Evolutionary conservation across 2,888 invertebrate genomes (phyloP), one percentile per base, ranked within the genome.

Genomic region (Escarpia spicata): DNA sequence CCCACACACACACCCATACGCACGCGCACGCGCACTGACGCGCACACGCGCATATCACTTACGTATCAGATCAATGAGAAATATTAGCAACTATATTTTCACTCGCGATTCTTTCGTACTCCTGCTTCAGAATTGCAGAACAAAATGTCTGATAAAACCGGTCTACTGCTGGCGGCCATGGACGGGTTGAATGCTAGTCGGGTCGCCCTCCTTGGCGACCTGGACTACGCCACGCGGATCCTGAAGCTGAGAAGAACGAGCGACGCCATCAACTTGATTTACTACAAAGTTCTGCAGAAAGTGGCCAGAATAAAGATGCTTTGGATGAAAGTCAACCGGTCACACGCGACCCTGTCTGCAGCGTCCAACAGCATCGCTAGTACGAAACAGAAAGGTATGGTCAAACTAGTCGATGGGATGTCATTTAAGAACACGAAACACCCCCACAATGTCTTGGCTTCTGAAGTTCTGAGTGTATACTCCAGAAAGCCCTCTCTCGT

Each of bases 301-400:
- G 75, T 75, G 75, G 75, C 75, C 75, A 26, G 75, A 26, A 75
- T 75, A 75, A 75, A 75, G 75, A 75, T n/a, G 75, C 75, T 75
- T 75, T 75, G 75, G 75, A 75, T 75, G 26, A 75, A 75, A 26
- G 75, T 75, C 75, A 75, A 75, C 26, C 15, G 75, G n/a, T 75
- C 75, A 19, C 75, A 75, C 75, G 75, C 75, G n/a, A 26, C 75
- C 75, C n/a, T 75, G 19, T 19, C 75, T 26, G n/a, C 75, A 75
- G 75, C 75, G 75, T 19, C 19, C 75, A 75, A 26, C 75, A 75
- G n/a, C 75, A n/a, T 75, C 75, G 75, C 75, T 75, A 6, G 26
- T 75, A 75, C 75, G 75, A 75, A n/a, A 75, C 75, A 26, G 75
- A 75, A n/a, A 26, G 75, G 75, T 75, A 75, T n/a, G 6, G 26